Evolutionary conservation across 2,113 vertebrate species (phyloP), one percentile per base, ranked within the genome.

Genomic region (Sisor rabdophorus): DNA sequence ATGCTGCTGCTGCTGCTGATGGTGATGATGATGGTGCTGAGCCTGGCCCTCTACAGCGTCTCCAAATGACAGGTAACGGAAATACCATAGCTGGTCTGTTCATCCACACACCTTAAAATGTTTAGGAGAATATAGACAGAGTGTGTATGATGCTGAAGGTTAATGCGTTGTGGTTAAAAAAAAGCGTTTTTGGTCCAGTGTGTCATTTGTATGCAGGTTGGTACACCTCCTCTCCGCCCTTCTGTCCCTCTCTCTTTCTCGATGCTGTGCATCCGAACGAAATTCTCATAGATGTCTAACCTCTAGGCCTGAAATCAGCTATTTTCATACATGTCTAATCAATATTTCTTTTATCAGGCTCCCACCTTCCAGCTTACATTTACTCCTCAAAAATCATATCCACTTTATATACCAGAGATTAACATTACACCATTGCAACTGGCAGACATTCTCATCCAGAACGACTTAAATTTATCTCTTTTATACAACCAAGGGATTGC

Each of bases 21-120:
- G 58, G 48, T 68, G 64, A 26, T 47, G 65, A 2, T 67, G 63
- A 24, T 30, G 65, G 86, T 89, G 87, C 86, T 86, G 87, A 81
- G 72, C 73, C 80, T 53, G 80, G 81, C 32, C 68, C 40, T 81
- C 83, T 81, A 80, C 55, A 70, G 77, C 86, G 87, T 89, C 86
- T 85, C 85, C 81, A 83, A 81, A 92, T 89, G 90, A 80, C 86
- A 90, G 89, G 91, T 92, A 86, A 85, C 79, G 54, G 65, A 73
- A 79, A 67, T 73, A 6, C 52, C 44, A 17, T 60, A 0, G 28
- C 24, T 30, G 24, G 17, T 12, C 67, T 67, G 59, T 50, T 69
- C 22, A 26, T 50, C 17, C 22, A 3, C 28, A 12, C 48, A 69
- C 52, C 24, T 17, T 20, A 30, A 17, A 5, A 48, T 68, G 22